Evolutionary conservation across 2,113 vertebrate species (phyloP).

Genomic region (Hypomesus transpacificus): DNA sequence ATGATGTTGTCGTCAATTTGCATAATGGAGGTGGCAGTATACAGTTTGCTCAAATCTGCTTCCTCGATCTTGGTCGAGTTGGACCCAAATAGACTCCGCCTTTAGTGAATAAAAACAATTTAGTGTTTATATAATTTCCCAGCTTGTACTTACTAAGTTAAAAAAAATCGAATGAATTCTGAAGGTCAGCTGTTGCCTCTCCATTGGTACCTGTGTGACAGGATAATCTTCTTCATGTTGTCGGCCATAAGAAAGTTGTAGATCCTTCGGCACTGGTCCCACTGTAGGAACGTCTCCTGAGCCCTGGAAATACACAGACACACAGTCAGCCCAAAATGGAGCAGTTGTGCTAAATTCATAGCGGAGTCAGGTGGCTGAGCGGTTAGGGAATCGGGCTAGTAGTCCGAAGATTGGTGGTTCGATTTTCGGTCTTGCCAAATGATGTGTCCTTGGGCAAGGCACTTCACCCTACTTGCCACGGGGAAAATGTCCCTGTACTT

Average conservation of each 20-base stretch:
- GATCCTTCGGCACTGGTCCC: slow-evolving; percentile 89
- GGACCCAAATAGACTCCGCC: slow-evolving; percentile 78
- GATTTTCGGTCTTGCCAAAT: too few relatives aligned
- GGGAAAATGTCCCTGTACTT: too few relatives aligned
- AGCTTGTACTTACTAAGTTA: too few relatives aligned
- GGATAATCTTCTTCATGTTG: slow-evolving; percentile 93
- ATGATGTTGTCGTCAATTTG: slow-evolving; percentile 90
- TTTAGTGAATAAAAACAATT: background rate
- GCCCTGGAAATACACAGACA: slow-evolving; percentile 63
- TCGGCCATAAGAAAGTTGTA: slow-evolving; percentile 92
- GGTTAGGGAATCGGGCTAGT: too few relatives aligned
- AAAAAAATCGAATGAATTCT: too few relatives aligned
- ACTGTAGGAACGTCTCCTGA: slow-evolving; percentile 91
- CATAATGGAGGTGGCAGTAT: slow-evolving; percentile 86
- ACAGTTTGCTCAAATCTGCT: slow-evolving; percentile 78
- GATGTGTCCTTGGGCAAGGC: too few relatives aligned
- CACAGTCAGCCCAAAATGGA: background rate
- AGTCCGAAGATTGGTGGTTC: too few relatives aligned
- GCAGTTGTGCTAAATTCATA: too few relatives aligned
- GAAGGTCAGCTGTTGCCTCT: too few relatives aligned
- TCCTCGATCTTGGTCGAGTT: slow-evolving; percentile 76
- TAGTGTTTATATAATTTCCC: background rate
- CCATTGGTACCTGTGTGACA: slow-evolving; percentile 66
- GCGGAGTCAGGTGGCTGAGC: too few relatives aligned
- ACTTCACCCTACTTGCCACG: too few relatives aligned